Percentiles rank a stretch among this genome's conserved stretches.
phyloP scores from a whole-genome alignment of 2,113 vertebrate species.

The Aptenodytes patagonicus region DNA sequence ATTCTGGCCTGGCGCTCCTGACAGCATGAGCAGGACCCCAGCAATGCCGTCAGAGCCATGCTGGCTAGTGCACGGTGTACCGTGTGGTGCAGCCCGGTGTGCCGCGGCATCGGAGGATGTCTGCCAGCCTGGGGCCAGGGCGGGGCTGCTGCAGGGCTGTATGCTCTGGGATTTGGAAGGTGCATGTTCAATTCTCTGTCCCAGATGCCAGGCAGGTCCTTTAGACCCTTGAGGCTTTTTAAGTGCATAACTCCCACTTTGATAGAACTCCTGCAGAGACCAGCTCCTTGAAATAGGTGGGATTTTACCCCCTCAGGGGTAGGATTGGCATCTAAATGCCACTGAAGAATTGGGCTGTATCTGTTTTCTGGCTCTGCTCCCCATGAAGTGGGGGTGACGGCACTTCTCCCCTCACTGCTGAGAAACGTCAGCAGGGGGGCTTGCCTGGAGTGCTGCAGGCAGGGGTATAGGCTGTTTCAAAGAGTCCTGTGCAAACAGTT shows the following conservation, averaged over 20 bases:
- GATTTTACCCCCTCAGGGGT: neutral
- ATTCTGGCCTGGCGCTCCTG: rapidly evolving
- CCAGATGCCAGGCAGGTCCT: neutral
- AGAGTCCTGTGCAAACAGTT: neutral
- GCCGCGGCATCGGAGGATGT: rapidly evolving
- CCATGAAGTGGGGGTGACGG: rapidly evolving
- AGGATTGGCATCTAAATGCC: neutral
- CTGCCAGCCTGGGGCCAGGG: neutral
- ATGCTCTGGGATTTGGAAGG: neutral
- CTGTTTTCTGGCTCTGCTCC: neutral
- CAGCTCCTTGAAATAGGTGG: neutral
- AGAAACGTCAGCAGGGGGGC: neutral
- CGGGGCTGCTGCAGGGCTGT: neutral
- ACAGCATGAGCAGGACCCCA: neutral
- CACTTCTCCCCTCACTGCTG: neutral
- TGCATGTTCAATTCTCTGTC: neutral
- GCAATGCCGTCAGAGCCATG: neutral
- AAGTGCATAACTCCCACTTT: neutral
- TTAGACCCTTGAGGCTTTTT: neutral
- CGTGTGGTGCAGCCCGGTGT: rapidly evolving
- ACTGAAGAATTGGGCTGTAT: neutral
- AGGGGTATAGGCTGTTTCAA: neutral
- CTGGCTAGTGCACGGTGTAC: neutral
- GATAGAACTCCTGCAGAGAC: neutral
- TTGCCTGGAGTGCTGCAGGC: neutral